Base-by-base conservation (phyloP, 2,113 vertebrate species). In the Brachypodius melanocephalos region DNA sequence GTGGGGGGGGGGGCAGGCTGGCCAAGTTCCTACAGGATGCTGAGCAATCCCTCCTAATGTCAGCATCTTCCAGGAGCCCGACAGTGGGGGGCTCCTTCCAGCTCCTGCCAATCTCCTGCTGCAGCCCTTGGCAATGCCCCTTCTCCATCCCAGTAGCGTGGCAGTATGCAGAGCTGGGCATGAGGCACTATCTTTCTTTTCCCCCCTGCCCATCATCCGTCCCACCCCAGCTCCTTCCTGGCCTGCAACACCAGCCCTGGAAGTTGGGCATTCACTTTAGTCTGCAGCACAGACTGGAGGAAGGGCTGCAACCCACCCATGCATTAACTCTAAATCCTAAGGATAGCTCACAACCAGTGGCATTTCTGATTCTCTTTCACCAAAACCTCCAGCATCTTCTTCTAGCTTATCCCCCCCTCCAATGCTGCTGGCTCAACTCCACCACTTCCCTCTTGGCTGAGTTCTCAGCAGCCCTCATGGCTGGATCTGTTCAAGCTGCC, bases 391-490 rank as follows among this genome's bases (percentile, higher is more conserved):
- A 95, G 79, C 40, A 76, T 84, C 76, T 88, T 75, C 32, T 57
- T 88, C 20, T 31, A 63, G 18, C 59, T 88, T 57, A 59, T 26
- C 48, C 34, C 12, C 29, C 7, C 13, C 20, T 38, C n/a, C 66
- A 59, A 55, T 55, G n/a, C 63, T 82, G n/a, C 63, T 94, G 92
- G 74, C 78, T 93, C 72, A 80, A 54, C 46, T 85, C 62, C 88
- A 65, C 54, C 25, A 40, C 6, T 54, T 91, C 49, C 40, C 40
- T 81, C 61, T 63, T 38, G 38, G 46, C 78, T 49, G 76, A 89
- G 46, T 63, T 46, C 68, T 78, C 19, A 5, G 66, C 49, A 95
- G 78, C 45, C 36, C 25, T 82, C 42, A 31, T 0, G 1, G 54
- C 63, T 83, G 62, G 45, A 45, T 42, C 0, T 1, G 21, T 34